These are phyloP conservation scores for Fulmarus glacialis DNA, from an alignment of 2,113 vertebrate species.

Conservation along the genomic window DNA sequence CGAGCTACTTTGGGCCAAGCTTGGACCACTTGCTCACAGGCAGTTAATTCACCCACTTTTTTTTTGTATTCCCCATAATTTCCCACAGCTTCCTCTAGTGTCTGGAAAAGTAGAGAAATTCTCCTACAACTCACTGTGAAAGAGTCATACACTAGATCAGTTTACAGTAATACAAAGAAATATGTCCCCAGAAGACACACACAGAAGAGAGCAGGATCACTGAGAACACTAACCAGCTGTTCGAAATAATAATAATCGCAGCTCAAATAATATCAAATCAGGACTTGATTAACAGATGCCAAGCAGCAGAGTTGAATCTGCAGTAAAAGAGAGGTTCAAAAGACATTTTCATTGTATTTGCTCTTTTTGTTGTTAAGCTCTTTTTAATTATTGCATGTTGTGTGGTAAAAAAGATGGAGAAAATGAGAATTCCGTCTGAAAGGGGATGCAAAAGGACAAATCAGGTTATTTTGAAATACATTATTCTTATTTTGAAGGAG, in stretches of 20 bases:
- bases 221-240: background rate
- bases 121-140: background rate
- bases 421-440: conserved; percentile 22
- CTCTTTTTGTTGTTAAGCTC: background rate
- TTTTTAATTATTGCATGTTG: background rate
- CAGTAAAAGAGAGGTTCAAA: background rate
- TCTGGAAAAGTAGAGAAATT: conserved; percentile 49
- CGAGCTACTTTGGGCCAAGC: background rate
- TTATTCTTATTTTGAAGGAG: background rate
- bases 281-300: background rate
- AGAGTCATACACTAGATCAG: background rate
- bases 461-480: conserved; percentile 5
- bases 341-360: background rate
- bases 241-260: background rate
- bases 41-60: background rate
- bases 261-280: background rate
- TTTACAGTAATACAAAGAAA: conserved; percentile 39
- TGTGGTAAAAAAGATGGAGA: background rate
- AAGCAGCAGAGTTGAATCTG: background rate
- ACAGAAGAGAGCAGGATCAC: background rate
- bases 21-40: background rate
- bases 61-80: background rate
- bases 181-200: background rate
- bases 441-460: background rate
- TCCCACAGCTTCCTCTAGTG: background rate